phyloP scores from a whole-genome alignment of 2,888 invertebrate species.

The Aphidius colemani region DNA sequence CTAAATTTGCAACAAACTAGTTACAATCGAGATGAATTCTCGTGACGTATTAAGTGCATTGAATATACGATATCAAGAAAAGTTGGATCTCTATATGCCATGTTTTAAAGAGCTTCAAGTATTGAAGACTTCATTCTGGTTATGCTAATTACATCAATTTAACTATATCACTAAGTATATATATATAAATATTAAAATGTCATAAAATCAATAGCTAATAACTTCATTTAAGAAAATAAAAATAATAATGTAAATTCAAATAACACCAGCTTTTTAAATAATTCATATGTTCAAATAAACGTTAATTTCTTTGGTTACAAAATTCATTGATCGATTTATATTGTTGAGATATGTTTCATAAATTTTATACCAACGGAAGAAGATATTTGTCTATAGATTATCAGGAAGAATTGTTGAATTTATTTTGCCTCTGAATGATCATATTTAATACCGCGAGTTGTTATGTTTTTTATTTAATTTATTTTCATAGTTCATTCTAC shows the following conservation, averaged over 20 bases:
- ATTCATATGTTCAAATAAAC: too few relatives aligned
- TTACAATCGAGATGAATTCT: slow-evolving; percentile 16
- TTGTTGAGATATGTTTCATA: too few relatives aligned
- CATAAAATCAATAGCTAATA: slow-evolving; percentile 31
- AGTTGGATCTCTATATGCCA: slow-evolving; percentile 17
- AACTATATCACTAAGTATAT: slow-evolving; percentile 39
- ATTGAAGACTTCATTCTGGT: slow-evolving; percentile 35
- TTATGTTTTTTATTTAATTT: too few relatives aligned
- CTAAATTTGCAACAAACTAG: slow-evolving; percentile 26
- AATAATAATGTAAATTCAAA: too few relatives aligned
- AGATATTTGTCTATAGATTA: too few relatives aligned
- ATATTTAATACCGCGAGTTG: neutral
- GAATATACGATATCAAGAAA: slow-evolving; percentile 8
- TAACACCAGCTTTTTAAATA: too few relatives aligned
- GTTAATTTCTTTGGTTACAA: too few relatives aligned
- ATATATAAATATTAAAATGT: too few relatives aligned
- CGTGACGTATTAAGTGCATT: neutral
- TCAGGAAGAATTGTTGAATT: too few relatives aligned
- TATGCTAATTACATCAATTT: slow-evolving; percentile 49
- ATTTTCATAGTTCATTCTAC: neutral
- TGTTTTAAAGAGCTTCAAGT: slow-evolving; percentile 19
- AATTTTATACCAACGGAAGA: too few relatives aligned
- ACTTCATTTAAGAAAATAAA: slow-evolving; percentile 39
- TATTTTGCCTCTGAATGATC: too few relatives aligned
- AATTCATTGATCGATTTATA: too few relatives aligned